Conservation (phyloP, 1,140 invertebrate species). For the Teleogryllus occipitalis region DNA sequence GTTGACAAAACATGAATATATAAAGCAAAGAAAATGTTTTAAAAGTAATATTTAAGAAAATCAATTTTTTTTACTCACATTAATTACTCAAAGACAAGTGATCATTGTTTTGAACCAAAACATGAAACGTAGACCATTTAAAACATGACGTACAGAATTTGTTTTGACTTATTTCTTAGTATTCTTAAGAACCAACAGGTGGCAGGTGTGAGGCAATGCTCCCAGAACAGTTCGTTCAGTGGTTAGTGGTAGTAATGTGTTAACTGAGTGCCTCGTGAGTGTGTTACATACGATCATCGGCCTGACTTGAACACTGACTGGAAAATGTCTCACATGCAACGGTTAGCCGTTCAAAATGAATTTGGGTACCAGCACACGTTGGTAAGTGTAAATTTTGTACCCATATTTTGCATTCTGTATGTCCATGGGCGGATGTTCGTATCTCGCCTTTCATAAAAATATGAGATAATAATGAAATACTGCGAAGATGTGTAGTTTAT, state of each 20-base stretch:
- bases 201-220: neutral
- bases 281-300: neutral
- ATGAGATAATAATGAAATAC: no score
- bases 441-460: no score
- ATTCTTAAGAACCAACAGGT: conserved; percentile 2
- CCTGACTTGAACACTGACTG: neutral
- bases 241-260: neutral
- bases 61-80: neutral
- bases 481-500: no score
- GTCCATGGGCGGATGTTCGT: no score
- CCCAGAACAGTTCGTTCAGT: neutral
- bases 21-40: neutral
- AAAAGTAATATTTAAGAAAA: neutral
- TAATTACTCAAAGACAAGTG: neutral
- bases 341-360: conserved; percentile 46
- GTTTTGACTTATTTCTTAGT: neutral
- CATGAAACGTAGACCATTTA: no score
- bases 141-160: neutral
- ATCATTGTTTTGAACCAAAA: neutral
- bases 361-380: conserved; percentile 71
- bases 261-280: neutral
- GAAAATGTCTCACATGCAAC: neutral
- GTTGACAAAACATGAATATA: neutral
- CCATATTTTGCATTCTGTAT: no score
- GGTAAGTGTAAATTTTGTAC: conserved; percentile 46